These are phyloP conservation scores for Coendou prehensilis DNA, from an alignment of 2,797 vertebrate genomes.

Conservation along the genomic window DNA sequence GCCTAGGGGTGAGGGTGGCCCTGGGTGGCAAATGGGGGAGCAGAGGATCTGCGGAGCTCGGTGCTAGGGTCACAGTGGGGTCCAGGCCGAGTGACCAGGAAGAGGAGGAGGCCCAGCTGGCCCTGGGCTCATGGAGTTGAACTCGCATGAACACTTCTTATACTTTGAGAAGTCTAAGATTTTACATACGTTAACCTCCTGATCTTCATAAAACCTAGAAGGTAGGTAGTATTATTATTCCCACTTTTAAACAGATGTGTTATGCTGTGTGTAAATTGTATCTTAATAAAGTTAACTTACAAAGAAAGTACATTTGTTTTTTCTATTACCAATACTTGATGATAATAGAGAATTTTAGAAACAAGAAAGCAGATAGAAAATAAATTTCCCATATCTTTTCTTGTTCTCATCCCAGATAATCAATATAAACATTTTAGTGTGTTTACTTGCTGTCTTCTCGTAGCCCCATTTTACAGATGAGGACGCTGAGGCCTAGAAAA, in stretches of 20 bases:
- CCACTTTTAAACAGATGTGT: constrained; percentile 5
- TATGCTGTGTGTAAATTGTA: not conserved
- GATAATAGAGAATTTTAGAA: constrained; percentile 40
- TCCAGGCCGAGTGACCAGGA: not conserved
- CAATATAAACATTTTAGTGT: not conserved
- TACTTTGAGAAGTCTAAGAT: not conserved
- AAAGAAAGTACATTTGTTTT: constrained; percentile 54
- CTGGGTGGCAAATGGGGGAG: not conserved
- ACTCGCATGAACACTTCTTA: not conserved
- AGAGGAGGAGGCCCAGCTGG: not conserved
- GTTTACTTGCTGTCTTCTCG: not conserved
- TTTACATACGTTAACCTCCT: not conserved
- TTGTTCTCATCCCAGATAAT: not conserved
- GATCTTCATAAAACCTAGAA: not conserved
- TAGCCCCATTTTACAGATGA: not conserved
- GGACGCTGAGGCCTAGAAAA: not conserved
- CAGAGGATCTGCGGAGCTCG: not conserved
- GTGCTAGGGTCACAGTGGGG: not conserved
- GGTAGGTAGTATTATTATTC: not conserved
- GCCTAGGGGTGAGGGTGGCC: not conserved
- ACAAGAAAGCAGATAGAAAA: constrained; percentile 43
- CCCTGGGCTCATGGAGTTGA: not conserved
- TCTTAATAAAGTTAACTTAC: constrained; percentile 59
- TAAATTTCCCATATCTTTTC: not conserved
- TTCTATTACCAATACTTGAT: constrained; percentile 1